Base-by-base conservation (phyloP, 92 coral and sea anemone species). In the Bergia sp. region DNA sequence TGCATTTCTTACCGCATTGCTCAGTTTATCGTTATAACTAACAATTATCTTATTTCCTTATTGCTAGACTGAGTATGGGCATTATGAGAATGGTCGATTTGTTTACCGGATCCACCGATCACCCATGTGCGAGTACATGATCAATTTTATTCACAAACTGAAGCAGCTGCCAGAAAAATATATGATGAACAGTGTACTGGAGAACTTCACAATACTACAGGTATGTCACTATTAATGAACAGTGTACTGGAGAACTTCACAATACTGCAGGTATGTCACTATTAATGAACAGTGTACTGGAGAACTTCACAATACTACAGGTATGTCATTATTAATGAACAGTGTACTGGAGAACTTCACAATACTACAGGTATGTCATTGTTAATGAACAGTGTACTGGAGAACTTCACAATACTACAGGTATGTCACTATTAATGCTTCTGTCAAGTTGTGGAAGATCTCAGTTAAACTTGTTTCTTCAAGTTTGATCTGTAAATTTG, bases 111-210 rank as follows among this genome's bases (percentile, higher is more conserved):
- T 97, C 86, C 99, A 97, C 86, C 89, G 98, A 75, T 97, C 99
- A 39, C 99, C 99, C 9, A 97, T 97, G 99, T 97, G 99, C 89
- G 99, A 97, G 82, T 97, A 97, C 82, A 97, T 97, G 99, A 94
- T 97, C 86, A 97, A 97, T 89, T 97, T 97, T 81, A 96, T 97
- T 73, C 99, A 97, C 91, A 97, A 95, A 79, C 97, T 97, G 76
- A 97, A 97, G 74, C 99, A 97, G 90, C 91, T 97, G 37, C 99
- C 99, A 12, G 99, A 97, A 89, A 97, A 97, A 91, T 97, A 97
- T 92, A 97, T 97, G 99, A 97, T 97, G 99, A 97, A 97, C 91
- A 97, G 99, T 77, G 99, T 97, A 12, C 90, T 97, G 89, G 99
- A 97, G 88, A 97, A 97, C 91, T 97, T 97, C 87, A 97, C 99